A percentile compares a stretch with the other conserved stretches of the same genome.
These are phyloP conservation scores for Addax nasomaculatus DNA, from an alignment of 2,113 vertebrate genomes.

Conservation along the genomic window DNA sequence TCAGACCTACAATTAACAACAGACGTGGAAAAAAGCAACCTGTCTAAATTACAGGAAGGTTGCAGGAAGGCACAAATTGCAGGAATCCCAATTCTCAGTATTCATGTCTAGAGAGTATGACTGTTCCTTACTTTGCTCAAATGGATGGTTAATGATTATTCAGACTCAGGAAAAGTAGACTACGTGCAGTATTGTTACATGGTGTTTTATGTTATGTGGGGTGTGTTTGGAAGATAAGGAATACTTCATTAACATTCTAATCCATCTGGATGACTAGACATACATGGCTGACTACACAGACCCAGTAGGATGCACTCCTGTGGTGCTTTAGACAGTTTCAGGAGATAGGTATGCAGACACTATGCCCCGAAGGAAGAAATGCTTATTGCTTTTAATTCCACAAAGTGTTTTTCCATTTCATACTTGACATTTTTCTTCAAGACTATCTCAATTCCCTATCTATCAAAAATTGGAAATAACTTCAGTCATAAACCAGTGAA, in stretches of 20 bases:
- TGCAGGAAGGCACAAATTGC: not conserved
- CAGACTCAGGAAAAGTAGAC: not conserved
- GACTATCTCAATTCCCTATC: constrained; percentile 53
- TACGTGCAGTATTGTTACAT: not conserved
- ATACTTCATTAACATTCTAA: not conserved
- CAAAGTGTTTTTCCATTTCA: constrained; percentile 6
- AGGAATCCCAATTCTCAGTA: not conserved
- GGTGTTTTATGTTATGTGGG: not conserved
- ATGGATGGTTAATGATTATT: not conserved
- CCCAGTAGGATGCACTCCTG: not conserved
- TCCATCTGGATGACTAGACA: not conserved
- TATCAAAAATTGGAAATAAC: constrained; percentile 56
- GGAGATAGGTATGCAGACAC: not conserved
- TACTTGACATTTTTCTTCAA: constrained; percentile 41
- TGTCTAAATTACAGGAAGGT: not conserved
- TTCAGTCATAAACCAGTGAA: constrained; percentile 63
- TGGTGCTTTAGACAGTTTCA: not conserved
- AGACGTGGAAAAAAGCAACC: not conserved
- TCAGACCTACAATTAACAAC: not conserved
- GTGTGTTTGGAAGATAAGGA: not conserved
- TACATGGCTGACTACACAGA: not conserved
- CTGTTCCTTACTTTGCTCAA: not conserved
- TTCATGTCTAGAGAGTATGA: not conserved
- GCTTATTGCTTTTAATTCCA: not conserved
- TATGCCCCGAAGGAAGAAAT: constrained; percentile 20